Evolutionary conservation across 2,797 vertebrate genomes (phyloP).

Genomic region (Melopsittacus undulatus): DNA sequence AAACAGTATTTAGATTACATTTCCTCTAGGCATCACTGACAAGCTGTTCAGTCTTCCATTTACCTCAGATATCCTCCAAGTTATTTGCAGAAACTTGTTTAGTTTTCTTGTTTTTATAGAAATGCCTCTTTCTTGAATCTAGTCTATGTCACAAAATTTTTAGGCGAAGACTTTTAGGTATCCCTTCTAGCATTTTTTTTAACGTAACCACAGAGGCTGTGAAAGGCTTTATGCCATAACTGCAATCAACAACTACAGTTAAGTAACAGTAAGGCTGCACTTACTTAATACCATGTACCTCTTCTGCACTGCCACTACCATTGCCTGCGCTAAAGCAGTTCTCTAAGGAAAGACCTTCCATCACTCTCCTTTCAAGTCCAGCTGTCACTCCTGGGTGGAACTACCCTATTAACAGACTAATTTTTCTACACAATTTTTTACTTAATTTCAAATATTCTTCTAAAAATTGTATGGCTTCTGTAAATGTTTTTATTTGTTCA

Average conservation of each 20-base stretch:
- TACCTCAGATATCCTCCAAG: background rate
- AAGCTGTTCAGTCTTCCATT: background rate
- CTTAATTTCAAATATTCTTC: background rate
- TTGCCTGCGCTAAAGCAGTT: background rate
- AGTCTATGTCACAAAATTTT: background rate
- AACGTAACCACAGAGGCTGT: background rate
- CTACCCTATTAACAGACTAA: background rate
- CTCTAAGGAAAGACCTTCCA: background rate
- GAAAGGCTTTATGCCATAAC: background rate
- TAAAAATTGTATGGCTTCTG: background rate
- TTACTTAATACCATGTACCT: background rate
- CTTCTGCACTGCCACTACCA: background rate
- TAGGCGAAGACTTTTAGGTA: background rate
- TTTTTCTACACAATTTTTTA: background rate
- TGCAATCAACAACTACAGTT: background rate
- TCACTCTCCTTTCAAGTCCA: background rate
- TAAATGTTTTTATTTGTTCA: background rate
- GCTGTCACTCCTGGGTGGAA: background rate
- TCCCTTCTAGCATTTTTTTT: background rate
- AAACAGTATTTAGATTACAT: background rate
- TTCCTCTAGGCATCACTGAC: background rate
- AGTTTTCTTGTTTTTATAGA: background rate
- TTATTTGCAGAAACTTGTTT: background rate
- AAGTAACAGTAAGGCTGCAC: background rate
- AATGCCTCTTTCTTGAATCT: background rate